Evolutionary conservation across 2,113 vertebrate genomes (phyloP).

Genomic region (Poecile atricapillus): DNA sequence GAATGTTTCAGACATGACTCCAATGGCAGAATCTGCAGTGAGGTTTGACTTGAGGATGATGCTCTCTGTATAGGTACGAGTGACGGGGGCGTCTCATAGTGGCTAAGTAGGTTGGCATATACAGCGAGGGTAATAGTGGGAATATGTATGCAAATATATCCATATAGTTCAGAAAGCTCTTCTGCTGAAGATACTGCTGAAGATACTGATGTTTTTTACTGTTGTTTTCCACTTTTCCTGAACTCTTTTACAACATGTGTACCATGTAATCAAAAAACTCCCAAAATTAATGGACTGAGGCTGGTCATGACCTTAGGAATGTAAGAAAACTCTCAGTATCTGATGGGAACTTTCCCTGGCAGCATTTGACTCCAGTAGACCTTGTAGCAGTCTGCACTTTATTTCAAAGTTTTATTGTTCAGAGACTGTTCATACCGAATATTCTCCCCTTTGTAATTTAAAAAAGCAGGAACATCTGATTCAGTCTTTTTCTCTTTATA

Average conservation of each 20-base stretch:
- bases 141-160: neutral
- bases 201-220: neutral
- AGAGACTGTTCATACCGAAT: neutral
- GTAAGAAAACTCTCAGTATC: neutral
- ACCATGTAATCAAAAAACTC: neutral
- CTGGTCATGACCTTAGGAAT: neutral
- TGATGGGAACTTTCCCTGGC: neutral
- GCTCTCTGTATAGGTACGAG: neutral
- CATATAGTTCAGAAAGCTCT: neutral
- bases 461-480: neutral
- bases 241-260: neutral
- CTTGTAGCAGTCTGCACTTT: neutral
- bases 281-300: neutral
- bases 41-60: neutral
- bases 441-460: neutral
- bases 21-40: neutral
- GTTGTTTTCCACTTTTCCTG: neutral
- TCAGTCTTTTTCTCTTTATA: neutral
- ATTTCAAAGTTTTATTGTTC: conserved; percentile 7
- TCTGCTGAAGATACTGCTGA: neutral
- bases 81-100: neutral
- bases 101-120: neutral
- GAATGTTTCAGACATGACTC: neutral
- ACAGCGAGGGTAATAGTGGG: neutral
- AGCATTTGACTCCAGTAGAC: neutral